Evolutionary conservation across 2,113 vertebrate species (phyloP).

Genomic region (Coptodon bakossiorum): DNA sequence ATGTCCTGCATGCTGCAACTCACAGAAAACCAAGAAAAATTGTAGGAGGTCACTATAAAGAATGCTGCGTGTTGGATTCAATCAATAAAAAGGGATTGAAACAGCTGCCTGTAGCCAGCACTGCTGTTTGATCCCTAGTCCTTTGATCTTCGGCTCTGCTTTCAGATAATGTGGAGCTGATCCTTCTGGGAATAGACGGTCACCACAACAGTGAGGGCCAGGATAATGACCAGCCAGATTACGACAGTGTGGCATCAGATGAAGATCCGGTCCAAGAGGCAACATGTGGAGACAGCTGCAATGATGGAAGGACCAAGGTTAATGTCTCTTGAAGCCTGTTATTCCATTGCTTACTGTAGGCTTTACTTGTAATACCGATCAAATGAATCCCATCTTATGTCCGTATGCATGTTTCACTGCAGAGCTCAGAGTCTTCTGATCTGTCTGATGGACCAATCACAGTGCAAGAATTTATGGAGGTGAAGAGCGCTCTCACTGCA

Average conservation of each 20-base stretch:
- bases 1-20: background rate
- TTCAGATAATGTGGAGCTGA: conserved; percentile 90
- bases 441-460: conserved; percentile 93
- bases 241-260: conserved; percentile 96
- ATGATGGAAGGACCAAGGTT: conserved; percentile 87
- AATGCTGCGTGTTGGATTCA: background rate
- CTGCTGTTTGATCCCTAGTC: background rate
- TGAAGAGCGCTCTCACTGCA: conserved; percentile 90
- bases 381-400: background rate
- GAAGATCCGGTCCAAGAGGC: conserved; percentile 86
- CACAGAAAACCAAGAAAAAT: background rate
- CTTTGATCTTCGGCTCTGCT: background rate
- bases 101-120: background rate
- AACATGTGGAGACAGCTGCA: conserved; percentile 75
- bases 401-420: background rate
- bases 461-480: conserved; percentile 93
- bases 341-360: background rate
- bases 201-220: conserved; percentile 83
- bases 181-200: conserved; percentile 82
- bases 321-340: background rate
- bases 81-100: background rate
- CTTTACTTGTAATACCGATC: background rate
- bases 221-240: conserved; percentile 94
- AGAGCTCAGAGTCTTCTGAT: conserved; percentile 94
- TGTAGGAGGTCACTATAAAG: background rate